Conservation (phyloP, 2,113 vertebrate species). For the Centrocercus urophasianus region DNA sequence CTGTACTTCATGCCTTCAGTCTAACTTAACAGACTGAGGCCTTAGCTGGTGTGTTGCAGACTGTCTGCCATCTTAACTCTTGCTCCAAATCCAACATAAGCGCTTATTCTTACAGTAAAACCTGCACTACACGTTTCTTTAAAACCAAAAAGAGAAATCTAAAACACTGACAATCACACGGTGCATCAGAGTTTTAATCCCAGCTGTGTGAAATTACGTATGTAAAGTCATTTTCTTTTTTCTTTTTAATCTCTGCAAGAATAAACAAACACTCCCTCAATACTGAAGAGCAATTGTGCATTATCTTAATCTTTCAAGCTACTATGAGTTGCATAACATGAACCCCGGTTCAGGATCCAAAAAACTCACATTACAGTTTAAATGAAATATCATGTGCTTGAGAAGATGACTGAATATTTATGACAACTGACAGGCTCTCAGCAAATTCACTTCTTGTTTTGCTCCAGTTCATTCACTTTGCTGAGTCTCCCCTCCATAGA, state of each 20-base stretch:
- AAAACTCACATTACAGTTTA: background rate
- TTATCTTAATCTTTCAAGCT: background rate
- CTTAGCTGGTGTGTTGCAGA: background rate
- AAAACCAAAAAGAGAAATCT: background rate
- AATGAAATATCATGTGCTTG: background rate
- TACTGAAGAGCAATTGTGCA: background rate
- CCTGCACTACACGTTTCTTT: background rate
- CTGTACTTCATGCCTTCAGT: background rate
- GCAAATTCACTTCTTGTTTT: background rate
- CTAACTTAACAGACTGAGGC: background rate
- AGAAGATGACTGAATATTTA: background rate
- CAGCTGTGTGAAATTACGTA: background rate
- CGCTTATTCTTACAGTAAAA: background rate
- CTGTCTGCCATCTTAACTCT: background rate
- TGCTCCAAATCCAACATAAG: background rate
- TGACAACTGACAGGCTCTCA: background rate
- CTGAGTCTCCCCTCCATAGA: background rate
- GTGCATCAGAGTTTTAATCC: background rate
- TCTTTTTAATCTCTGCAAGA: background rate
- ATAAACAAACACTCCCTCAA: background rate
- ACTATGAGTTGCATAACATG: background rate
- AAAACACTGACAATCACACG: background rate
- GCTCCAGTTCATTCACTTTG: background rate
- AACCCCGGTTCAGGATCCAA: background rate
- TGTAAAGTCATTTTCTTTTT: background rate